phyloP scores from a whole-genome alignment of 2,888 invertebrate species.

The Pseudoips prasinana region DNA sequence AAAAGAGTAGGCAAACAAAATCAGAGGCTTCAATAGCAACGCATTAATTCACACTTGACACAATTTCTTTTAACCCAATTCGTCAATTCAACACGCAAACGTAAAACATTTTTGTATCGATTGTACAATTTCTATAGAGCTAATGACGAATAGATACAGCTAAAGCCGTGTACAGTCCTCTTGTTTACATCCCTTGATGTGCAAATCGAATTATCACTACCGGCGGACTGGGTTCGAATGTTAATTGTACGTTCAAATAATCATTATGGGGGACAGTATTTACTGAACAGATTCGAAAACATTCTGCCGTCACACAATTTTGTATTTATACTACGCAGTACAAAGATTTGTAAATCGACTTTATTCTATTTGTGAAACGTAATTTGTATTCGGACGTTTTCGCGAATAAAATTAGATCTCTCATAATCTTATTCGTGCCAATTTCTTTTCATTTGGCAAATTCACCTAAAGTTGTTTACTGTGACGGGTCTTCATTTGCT shows the following conservation, averaged over 20 bases:
- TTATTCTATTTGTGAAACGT: slow-evolving; percentile 48
- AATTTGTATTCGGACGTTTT: slow-evolving; percentile 52
- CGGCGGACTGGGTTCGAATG: slow-evolving; percentile 50
- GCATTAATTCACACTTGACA: slow-evolving; percentile 2
- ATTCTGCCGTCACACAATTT: slow-evolving; percentile 51
- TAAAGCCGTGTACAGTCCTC: slow-evolving; percentile 29
- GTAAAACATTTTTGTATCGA: slow-evolving; percentile 28
- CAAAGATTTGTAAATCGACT: slow-evolving; percentile 53
- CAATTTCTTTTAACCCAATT: slow-evolving; percentile 24
- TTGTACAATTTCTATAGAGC: slow-evolving; percentile 32
- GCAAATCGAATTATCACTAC: slow-evolving; percentile 67
- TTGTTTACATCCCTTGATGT: slow-evolving; percentile 48
- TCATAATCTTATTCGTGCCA: slow-evolving; percentile 52
- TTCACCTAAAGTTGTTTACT: slow-evolving; percentile 51
- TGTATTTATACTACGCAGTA: slow-evolving; percentile 48
- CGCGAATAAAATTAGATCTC: slow-evolving; percentile 54
- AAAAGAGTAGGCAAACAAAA: no score
- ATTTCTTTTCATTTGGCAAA: slow-evolving; percentile 52
- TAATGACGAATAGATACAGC: slow-evolving; percentile 37
- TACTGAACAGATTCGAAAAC: slow-evolving; percentile 61
- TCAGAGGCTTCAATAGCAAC: no score
- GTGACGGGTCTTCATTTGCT: slow-evolving; percentile 44
- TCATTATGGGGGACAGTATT: slow-evolving; percentile 71
- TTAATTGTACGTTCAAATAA: slow-evolving; percentile 73
- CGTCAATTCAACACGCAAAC: slow-evolving; percentile 22